Evolutionary conservation across 2,888 invertebrate genomes (phyloP).

Genomic region (Oegoconia quadripuncta): DNA sequence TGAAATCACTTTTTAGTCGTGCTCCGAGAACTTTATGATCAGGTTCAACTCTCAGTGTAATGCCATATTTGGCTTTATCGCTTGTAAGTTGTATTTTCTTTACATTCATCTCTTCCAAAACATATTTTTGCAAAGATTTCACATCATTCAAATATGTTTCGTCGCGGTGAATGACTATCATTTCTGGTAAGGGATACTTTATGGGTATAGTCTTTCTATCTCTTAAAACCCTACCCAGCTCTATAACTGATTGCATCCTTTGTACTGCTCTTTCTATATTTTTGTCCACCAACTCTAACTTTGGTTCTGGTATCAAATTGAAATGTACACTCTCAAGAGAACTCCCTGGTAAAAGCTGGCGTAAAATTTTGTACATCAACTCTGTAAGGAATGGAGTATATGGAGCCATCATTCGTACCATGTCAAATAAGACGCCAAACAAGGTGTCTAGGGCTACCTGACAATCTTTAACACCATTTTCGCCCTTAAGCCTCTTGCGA

Average conservation of each 20-base stretch:
- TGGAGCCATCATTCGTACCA: slow-evolving; percentile 96
- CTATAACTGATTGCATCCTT: slow-evolving; percentile 96
- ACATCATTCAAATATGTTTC: slow-evolving; percentile 87
- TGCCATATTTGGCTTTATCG: slow-evolving; percentile 95
- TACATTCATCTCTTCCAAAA: slow-evolving; percentile 96
- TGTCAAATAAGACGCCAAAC: slow-evolving; percentile 91
- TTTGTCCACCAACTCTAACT: slow-evolving; percentile 85
- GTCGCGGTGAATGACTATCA: slow-evolving; percentile 96
- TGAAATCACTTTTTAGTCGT: slow-evolving; percentile 93
- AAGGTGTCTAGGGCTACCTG: slow-evolving; percentile 91
- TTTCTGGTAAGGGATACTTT: slow-evolving; percentile 97
- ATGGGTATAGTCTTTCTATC: slow-evolving; percentile 96
- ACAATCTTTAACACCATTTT: slow-evolving; percentile 89
- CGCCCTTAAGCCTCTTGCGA: slow-evolving; percentile 95
- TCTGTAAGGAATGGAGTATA: slow-evolving; percentile 98
- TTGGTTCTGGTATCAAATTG: slow-evolving; percentile 90
- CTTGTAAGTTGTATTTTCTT: slow-evolving; percentile 89
- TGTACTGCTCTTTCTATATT: slow-evolving; percentile 94
- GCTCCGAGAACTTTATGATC: slow-evolving; percentile 95
- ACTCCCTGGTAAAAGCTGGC: slow-evolving; percentile 78
- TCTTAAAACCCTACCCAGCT: slow-evolving; percentile 93
- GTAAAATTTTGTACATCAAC: slow-evolving; percentile 94
- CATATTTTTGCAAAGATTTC: slow-evolving; percentile 88
- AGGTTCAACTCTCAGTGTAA: slow-evolving; percentile 94
- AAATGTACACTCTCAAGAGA: slow-evolving; percentile 92